phyloP scores from a whole-genome alignment of 2,113 vertebrate species.

The Vidua macroura region DNA sequence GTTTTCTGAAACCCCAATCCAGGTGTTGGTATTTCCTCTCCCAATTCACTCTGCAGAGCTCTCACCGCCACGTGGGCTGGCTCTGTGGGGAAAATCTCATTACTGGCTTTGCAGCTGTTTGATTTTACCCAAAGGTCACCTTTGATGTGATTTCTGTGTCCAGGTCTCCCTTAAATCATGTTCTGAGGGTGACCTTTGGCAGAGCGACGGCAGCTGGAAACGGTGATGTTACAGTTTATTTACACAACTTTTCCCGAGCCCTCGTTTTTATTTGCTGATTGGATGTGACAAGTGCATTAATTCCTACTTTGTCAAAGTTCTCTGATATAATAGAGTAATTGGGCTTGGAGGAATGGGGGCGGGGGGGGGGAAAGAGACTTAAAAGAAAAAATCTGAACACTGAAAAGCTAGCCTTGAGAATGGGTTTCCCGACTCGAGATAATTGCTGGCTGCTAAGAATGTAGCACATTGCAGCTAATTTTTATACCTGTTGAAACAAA shows the following conservation, averaged over 20 bases:
- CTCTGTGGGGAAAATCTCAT: background rate
- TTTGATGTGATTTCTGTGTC: conserved; percentile 48
- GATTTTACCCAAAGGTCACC: background rate
- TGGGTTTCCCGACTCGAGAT: background rate
- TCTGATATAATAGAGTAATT: background rate
- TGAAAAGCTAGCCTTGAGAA: background rate
- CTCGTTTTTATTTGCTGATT: conserved; percentile 15
- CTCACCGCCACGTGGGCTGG: background rate
- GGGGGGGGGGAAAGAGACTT: background rate
- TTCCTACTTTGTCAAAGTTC: background rate
- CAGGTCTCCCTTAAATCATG: conserved; percentile 47
- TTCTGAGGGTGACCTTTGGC: conserved; percentile 66
- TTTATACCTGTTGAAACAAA: background rate
- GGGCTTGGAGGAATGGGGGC: background rate
- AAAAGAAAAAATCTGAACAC: background rate
- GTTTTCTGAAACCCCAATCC: background rate
- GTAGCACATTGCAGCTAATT: background rate
- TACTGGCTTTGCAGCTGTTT: conserved; percentile 8
- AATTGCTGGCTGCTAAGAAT: background rate
- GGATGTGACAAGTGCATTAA: conserved; percentile 57
- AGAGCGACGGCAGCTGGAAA: conserved; percentile 8
- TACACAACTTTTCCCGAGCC: conserved; percentile 38
- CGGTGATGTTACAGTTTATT: conserved; percentile 16
- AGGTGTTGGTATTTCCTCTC: background rate
- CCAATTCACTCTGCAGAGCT: background rate